Percentiles rank a stretch among this genome's conserved stretches.
Conservation (phyloP, 2,797 vertebrate species). For the Discoglossus pictus region DNA sequence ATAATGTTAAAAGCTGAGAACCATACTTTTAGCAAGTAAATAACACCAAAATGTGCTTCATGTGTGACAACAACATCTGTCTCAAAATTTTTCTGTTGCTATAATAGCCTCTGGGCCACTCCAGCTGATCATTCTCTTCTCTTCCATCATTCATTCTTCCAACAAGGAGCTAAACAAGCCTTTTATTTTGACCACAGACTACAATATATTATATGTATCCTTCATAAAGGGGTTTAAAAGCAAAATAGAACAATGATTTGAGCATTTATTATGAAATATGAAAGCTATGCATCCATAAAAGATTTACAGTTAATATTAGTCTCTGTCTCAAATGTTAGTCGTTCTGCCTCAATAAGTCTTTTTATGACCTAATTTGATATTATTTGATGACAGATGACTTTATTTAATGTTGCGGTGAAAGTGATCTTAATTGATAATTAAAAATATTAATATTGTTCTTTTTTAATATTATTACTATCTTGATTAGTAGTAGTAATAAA, state of each 20-base stretch:
- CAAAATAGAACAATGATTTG: conserved; percentile 19
- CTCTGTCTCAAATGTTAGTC: too few species aligned
- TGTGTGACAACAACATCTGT: conserved; percentile 36
- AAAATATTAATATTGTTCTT: too few species aligned
- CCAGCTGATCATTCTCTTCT: conserved; percentile 25
- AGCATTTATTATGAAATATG: conserved; percentile 17
- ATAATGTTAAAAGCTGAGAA: conserved; percentile 20
- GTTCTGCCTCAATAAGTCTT: too few species aligned
- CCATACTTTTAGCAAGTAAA: conserved; percentile 37
- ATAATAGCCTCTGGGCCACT: conserved; percentile 36
- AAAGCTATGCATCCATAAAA: too few species aligned
- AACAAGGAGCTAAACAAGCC: conserved; percentile 30
- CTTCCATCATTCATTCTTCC: conserved; percentile 30
- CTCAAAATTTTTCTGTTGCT: conserved; percentile 20
- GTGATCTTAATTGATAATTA: too few species aligned
- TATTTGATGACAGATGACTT: too few species aligned
- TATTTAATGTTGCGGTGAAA: too few species aligned
- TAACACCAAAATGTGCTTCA: conserved; percentile 37
- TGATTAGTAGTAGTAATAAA: too few species aligned
- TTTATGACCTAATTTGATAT: too few species aligned
- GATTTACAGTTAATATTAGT: too few species aligned
- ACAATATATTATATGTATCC: conserved; percentile 18
- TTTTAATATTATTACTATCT: too few species aligned
- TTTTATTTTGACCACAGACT: conserved; percentile 29
- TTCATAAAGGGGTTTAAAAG: conserved; percentile 1